Conservation (phyloP, 2,797 vertebrate species). For the Heteromormyrus szaboi region DNA sequence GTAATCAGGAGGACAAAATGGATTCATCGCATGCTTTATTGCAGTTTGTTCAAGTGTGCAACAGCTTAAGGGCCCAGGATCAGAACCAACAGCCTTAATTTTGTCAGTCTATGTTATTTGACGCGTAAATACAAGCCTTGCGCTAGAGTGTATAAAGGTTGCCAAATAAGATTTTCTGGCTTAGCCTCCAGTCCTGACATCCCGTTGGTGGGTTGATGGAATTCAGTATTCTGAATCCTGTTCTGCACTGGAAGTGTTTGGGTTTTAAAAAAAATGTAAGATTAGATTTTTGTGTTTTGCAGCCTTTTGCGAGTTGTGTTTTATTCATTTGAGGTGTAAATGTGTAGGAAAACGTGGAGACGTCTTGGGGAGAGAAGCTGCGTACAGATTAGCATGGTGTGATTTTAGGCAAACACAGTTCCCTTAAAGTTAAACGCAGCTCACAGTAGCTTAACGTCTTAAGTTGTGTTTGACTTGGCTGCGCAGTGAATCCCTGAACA, state of each 20-base stretch:
- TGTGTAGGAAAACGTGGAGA: not conserved
- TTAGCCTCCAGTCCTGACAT: not conserved
- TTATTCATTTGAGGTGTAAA: not conserved
- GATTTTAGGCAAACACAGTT: not conserved
- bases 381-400: not conserved
- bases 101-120: not conserved
- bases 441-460: not conserved
- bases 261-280: not conserved
- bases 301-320: not conserved
- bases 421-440: constrained; percentile 3
- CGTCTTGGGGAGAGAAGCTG: not conserved
- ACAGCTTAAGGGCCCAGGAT: not conserved
- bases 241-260: not conserved
- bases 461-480: constrained; percentile 4
- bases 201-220: not conserved
- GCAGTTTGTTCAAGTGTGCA: not conserved
- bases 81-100: not conserved
- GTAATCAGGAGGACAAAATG: not conserved
- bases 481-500: not conserved
- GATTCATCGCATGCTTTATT: not conserved
- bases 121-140: not conserved
- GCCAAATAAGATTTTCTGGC: not conserved
- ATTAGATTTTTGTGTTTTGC: not conserved
- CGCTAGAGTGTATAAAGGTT: not conserved
- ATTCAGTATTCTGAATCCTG: not conserved